These are phyloP conservation scores for Oxytorus armatus DNA, from an alignment of 2,888 invertebrate species.

Conservation along the genomic window DNA sequence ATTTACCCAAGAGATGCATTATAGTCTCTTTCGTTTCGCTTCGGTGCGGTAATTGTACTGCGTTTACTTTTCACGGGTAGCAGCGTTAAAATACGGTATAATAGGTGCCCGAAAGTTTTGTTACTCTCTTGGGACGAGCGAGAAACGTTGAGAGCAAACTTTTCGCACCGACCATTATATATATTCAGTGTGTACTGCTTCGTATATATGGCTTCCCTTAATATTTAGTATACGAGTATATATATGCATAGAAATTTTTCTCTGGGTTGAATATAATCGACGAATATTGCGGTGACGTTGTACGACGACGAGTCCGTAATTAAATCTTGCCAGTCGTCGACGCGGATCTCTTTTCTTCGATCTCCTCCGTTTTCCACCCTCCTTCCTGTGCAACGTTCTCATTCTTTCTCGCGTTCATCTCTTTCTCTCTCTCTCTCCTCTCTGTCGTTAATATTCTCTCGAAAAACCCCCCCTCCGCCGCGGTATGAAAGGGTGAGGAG, in stretches of 20 bases:
- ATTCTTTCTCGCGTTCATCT: conserved; percentile 19
- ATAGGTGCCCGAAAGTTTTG: conserved; percentile 41
- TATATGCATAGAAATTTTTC: conserved; percentile 5
- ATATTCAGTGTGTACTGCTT: not conserved
- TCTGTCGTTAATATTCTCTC: conserved; percentile 56
- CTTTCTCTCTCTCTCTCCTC: conserved; percentile 10
- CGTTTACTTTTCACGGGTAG: conserved; percentile 45
- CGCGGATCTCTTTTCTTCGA: conserved; percentile 51
- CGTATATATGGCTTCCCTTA: not conserved
- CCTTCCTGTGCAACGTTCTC: not conserved
- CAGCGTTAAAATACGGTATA: conserved; percentile 17
- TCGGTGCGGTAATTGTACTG: conserved; percentile 36
- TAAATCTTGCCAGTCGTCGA: conserved; percentile 47
- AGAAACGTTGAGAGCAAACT: conserved; percentile 24
- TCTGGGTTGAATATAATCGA: conserved; percentile 44
- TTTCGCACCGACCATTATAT: not conserved
- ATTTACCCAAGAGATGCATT: not conserved
- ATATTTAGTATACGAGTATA: not conserved
- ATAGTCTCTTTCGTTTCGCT: conserved; percentile 34
- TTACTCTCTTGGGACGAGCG: conserved; percentile 20
- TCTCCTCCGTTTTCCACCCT: not conserved
- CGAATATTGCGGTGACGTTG: conserved; percentile 48
- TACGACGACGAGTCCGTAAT: conserved; percentile 48
- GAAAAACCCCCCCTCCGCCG: too few relatives aligned
- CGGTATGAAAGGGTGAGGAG: conserved; percentile 18